phyloP scores from a whole-genome alignment of 2,113 vertebrate species.

The Epinephelus cyanopodus region DNA sequence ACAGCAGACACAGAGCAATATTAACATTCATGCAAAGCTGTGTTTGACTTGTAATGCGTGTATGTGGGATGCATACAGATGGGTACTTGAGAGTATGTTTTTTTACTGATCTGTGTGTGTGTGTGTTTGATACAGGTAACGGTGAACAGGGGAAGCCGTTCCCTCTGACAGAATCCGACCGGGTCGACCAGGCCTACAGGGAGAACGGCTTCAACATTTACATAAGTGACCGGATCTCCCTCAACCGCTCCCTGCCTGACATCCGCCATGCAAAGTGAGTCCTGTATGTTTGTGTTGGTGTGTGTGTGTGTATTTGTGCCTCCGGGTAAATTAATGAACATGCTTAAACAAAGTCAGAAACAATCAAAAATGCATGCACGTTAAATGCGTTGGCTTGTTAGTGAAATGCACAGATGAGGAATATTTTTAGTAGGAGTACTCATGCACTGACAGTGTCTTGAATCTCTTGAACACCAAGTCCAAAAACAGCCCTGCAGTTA shows the following conservation, averaged over 20 bases:
- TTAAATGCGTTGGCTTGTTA: neutral
- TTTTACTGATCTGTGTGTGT: neutral
- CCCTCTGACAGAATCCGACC: slow-evolving; percentile 90
- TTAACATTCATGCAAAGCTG: neutral
- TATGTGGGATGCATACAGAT: neutral
- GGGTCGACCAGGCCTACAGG: slow-evolving; percentile 94
- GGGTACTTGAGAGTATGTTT: too few species aligned
- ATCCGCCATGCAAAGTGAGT: slow-evolving; percentile 97
- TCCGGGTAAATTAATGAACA: neutral
- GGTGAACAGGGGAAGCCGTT: slow-evolving; percentile 95
- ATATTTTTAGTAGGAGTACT: neutral
- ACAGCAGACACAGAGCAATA: neutral
- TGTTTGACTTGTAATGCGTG: neutral
- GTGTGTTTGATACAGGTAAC: slow-evolving; percentile 84
- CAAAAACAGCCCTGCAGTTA: too few species aligned
- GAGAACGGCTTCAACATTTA: slow-evolving; percentile 99
- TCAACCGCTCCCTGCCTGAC: slow-evolving; percentile 96
- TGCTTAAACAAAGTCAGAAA: neutral
- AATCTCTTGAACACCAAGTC: neutral
- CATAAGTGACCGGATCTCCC: slow-evolving; percentile 95
- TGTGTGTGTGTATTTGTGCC: neutral
- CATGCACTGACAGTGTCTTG: neutral
- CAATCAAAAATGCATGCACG: neutral
- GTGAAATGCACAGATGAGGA: neutral
- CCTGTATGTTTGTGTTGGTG: neutral